phyloP scores from a whole-genome alignment of 2,113 vertebrate species.

The Eublepharis macularius region DNA sequence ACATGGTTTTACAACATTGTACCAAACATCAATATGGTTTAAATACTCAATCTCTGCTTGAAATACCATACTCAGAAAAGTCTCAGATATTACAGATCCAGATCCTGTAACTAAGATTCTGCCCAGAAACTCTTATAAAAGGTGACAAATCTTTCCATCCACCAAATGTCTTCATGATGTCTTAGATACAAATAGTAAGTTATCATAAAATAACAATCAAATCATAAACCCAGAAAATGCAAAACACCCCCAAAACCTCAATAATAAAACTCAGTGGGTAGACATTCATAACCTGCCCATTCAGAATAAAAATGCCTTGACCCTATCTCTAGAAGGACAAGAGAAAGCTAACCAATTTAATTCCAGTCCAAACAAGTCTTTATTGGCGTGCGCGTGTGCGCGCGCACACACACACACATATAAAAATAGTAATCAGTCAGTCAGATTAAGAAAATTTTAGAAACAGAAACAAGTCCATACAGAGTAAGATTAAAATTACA shows the following conservation, averaged over 20 bases:
- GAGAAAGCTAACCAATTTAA: neutral
- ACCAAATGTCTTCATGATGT: neutral
- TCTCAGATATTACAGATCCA: constrained; percentile 21
- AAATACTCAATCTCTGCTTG: neutral
- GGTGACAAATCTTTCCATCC: neutral
- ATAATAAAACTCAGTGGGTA: neutral
- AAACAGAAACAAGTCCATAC: too few relatives aligned
- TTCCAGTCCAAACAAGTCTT: too few relatives aligned
- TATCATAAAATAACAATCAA: too few relatives aligned
- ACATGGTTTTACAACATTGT: neutral
- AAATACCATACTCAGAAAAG: constrained; percentile 2
- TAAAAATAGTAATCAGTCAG: too few relatives aligned
- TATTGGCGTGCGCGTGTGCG: too few relatives aligned
- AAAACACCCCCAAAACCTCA: too few relatives aligned
- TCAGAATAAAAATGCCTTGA: neutral
- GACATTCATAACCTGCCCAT: neutral
- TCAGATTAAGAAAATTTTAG: too few relatives aligned
- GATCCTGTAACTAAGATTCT: neutral
- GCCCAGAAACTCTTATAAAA: constrained; percentile 11
- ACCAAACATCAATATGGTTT: neutral
- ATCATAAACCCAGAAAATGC: too few relatives aligned
- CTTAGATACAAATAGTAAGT: too few relatives aligned
- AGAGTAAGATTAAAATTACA: too few relatives aligned
- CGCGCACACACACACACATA: too few relatives aligned
- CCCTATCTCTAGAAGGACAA: neutral